Base-by-base conservation (phyloP, 2,888 invertebrate genomes). In the Thalpophila matura region DNA sequence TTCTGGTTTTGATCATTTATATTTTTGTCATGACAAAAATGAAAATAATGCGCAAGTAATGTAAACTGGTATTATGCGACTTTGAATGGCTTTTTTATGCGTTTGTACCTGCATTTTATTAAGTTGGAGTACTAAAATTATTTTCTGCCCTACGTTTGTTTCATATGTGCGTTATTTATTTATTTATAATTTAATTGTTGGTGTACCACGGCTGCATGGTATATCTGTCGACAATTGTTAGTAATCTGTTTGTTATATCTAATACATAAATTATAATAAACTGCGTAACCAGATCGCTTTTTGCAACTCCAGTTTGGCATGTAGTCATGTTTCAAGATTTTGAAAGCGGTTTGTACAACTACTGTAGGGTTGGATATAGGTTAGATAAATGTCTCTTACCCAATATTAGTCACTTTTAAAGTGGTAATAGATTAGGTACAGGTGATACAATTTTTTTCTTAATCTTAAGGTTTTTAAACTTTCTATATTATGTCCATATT, bases 271-370 rank as follows among this genome's bases (percentile, higher is more conserved):
- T 72, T 65, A 64, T 72, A 72, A 24, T 70, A 72, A 65, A 59
- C 66, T 60, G 33, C 73, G 70, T 67, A 71, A 71, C 61, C 56
- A 61, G 70, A 73, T 40, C 47, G 73, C 29, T 71, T 73, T 71
- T 73, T 73, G 70, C 73, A 71, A 72, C 61, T 67, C 67, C 22
- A 67, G 73, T 67, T 67, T 49, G 56, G 67, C 61, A 71, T 73
- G 55, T 31, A 66, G 66, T 61, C 67, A 67, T 67, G 61, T 67
- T 71, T 71, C 67, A 53, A 67, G 61, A 73, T 71, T 71, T 72
- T 71, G 73, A 61, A 73, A 73, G 53, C 18, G 16, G 71, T 49
- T 53, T 45, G 31, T 69, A 40, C 56, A n/a, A 69, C 50, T 56
- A 43, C 53, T 57, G 38, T 35, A 49, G 16, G 35, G 31, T 35